Percentiles rank a stretch among this genome's conserved stretches.
phyloP scores from a whole-genome alignment of 2,113 vertebrate genomes.

The Ciconia boyciana region DNA sequence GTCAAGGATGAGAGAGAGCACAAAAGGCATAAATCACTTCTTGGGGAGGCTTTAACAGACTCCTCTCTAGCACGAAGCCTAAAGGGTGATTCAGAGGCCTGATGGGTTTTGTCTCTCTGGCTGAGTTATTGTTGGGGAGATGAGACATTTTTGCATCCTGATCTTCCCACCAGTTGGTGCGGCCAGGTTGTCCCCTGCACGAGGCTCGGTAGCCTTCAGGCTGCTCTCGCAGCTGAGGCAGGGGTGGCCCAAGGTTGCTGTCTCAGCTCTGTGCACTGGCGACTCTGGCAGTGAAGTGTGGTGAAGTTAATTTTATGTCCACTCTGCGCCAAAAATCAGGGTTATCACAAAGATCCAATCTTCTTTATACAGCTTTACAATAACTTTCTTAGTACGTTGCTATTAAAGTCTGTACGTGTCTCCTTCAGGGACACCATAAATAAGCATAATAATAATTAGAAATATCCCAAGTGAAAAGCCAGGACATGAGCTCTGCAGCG shows the following conservation, averaged over 20 bases:
- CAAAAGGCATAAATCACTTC: neutral
- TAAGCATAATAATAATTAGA: neutral
- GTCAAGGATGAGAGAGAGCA: neutral
- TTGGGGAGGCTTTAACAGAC: neutral
- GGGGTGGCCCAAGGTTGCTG: too few species aligned
- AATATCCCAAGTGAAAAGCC: neutral
- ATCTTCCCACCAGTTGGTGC: neutral
- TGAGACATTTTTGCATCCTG: neutral
- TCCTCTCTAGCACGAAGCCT: neutral
- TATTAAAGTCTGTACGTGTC: neutral
- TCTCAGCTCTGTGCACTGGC: neutral
- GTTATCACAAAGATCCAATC: neutral
- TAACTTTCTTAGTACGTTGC: neutral
- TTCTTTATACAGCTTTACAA: neutral
- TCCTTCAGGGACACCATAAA: neutral
- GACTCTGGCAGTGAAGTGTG: neutral
- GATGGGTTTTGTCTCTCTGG: neutral
- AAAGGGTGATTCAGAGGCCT: neutral
- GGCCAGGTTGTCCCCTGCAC: neutral
- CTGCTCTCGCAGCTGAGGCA: neutral
- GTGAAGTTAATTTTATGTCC: neutral
- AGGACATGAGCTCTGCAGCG: neutral
- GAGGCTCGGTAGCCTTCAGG: neutral
- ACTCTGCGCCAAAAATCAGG: neutral
- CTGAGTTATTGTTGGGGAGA: neutral